These are phyloP conservation scores for Hermatobates lingyangjiaoensis DNA, from an alignment of 1,140 invertebrate genomes.

Conservation along the genomic window DNA sequence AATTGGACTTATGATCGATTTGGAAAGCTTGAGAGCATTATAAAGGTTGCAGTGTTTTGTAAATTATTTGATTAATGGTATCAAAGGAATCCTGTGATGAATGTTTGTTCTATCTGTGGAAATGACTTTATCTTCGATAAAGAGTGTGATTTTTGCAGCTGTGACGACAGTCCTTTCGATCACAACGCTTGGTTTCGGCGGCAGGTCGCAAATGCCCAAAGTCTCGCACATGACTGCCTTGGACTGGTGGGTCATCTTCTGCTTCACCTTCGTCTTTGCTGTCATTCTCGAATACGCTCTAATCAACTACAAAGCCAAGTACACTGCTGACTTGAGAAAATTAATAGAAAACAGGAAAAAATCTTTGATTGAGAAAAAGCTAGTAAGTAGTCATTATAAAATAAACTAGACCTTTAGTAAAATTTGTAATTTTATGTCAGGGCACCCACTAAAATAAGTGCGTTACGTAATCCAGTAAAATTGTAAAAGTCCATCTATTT, in stretches of 20 bases:
- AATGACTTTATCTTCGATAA: background rate
- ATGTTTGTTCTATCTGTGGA: no score
- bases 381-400: slow-evolving; percentile 1
- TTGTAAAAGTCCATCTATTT: no score
- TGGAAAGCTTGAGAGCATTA: no score
- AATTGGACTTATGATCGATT: no score
- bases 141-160: slow-evolving; percentile 29
- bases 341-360: slow-evolving; percentile 17
- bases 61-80: no score
- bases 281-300: slow-evolving; percentile 38
- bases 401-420: background rate
- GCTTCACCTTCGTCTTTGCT: slow-evolving; percentile 37
- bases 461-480: background rate
- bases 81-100: no score
- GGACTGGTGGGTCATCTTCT: slow-evolving; percentile 38
- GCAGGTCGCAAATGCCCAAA: slow-evolving; percentile 32
- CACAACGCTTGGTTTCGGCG: slow-evolving; percentile 36
- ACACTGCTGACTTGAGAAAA: slow-evolving; percentile 22
- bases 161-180: slow-evolving; percentile 40
- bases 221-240: slow-evolving; percentile 38
- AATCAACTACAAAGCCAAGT: slow-evolving; percentile 38
- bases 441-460: background rate
- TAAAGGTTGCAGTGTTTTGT: no score
- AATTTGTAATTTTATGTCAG: background rate
- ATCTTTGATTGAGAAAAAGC: slow-evolving; percentile 14